Evolutionary conservation across 2,113 vertebrate genomes (phyloP).

Genomic region (Perca fluviatilis): DNA sequence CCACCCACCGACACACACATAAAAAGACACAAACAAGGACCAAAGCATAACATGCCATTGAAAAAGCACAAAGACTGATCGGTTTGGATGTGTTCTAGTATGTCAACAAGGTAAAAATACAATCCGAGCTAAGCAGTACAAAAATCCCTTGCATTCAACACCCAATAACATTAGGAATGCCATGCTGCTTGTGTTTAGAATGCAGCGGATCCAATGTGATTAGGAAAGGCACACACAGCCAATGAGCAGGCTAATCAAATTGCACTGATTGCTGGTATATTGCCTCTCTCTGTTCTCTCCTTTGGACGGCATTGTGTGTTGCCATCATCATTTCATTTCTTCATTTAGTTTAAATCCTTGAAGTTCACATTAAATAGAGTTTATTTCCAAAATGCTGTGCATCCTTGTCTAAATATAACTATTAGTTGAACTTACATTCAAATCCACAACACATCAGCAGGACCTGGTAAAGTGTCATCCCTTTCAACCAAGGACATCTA

Average conservation of each 20-base stretch:
- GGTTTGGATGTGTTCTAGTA: constrained; percentile 37
- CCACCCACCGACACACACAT: constrained; percentile 13
- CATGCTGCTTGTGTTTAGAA: constrained; percentile 59
- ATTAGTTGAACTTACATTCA: constrained; percentile 1
- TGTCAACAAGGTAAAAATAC: constrained; percentile 58
- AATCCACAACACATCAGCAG: not conserved
- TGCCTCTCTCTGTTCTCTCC: constrained; percentile 45
- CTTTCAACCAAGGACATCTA: not conserved
- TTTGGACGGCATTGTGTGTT: constrained; percentile 34
- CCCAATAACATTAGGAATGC: constrained; percentile 60
- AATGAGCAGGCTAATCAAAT: constrained; percentile 74
- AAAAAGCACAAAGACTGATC: constrained; percentile 40
- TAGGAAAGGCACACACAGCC: constrained; percentile 63
- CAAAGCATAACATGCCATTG: constrained; percentile 12
- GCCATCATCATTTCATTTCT: constrained; percentile 30
- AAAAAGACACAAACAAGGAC: constrained; percentile 7
- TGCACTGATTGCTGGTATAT: constrained; percentile 65
- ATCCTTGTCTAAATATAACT: constrained; percentile 11
- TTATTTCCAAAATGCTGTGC: constrained; percentile 10
- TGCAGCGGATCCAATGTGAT: constrained; percentile 72
- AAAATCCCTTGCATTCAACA: constrained; percentile 45
- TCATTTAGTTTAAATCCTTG: constrained; percentile 48
- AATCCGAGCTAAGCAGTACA: constrained; percentile 34
- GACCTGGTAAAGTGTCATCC: not conserved
- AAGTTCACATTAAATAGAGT: constrained; percentile 32